A percentile compares a stretch with the other conserved stretches of the same genome.
phyloP scores from a whole-genome alignment of 2,797 vertebrate genomes.

The Platyrinchus mystaceus region DNA sequence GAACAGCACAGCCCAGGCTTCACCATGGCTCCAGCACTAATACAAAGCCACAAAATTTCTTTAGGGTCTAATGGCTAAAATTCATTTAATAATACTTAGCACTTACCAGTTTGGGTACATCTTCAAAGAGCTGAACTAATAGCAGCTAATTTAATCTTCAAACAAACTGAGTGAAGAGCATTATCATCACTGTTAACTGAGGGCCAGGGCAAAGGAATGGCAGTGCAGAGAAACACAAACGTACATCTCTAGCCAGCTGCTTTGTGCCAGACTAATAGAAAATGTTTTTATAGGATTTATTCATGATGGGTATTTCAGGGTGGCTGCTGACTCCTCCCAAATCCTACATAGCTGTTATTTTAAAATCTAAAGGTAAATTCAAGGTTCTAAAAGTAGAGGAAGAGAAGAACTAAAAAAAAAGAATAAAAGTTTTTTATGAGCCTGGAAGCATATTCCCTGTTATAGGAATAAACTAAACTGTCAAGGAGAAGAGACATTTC shows the following conservation, averaged over 20 bases:
- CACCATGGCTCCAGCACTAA: background rate
- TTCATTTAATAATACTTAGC: slow-evolving; percentile 10
- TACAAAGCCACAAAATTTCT: background rate
- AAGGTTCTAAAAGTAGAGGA: background rate
- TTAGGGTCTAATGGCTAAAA: background rate
- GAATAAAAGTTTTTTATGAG: accelerated
- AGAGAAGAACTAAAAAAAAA: background rate
- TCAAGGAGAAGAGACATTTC: background rate
- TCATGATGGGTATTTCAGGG: background rate
- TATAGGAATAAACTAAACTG: background rate
- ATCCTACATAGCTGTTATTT: background rate
- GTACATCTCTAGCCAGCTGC: background rate
- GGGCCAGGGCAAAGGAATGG: background rate
- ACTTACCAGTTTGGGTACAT: background rate
- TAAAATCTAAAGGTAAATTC: background rate
- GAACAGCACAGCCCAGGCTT: background rate
- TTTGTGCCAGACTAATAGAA: background rate
- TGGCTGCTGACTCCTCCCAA: background rate
- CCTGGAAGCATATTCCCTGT: background rate
- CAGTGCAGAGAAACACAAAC: background rate
- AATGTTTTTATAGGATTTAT: background rate
- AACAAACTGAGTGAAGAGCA: slow-evolving; percentile 27
- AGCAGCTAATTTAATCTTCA: slow-evolving; percentile 62
- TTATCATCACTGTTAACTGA: background rate
- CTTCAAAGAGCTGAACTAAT: slow-evolving; percentile 58